Percentiles rank a stretch among this genome's conserved stretches.
Conservation (phyloP, 2,888 invertebrate genomes). For the Acanthosepion esculentum region DNA sequence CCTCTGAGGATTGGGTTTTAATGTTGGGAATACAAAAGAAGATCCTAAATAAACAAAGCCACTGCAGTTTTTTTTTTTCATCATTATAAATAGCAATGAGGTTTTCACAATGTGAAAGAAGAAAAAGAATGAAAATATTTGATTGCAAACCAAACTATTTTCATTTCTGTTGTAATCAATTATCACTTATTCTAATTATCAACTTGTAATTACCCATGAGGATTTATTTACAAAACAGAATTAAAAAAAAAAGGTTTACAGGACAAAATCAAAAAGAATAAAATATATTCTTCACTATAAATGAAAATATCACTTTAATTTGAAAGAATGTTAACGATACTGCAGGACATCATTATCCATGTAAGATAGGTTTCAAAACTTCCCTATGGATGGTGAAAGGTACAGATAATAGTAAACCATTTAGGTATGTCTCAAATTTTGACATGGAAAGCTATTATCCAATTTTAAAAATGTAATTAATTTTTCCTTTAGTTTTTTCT, state of each 20-base stretch:
- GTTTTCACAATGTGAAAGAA: not conserved
- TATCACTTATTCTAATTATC: not conserved
- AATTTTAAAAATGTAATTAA: too few relatives aligned
- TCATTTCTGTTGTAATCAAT: not conserved
- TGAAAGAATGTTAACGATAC: not conserved
- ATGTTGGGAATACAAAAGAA: not conserved
- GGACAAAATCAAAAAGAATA: not conserved
- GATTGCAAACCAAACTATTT: not conserved
- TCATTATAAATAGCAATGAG: not conserved
- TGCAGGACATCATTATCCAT: too few relatives aligned
- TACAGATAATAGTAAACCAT: too few relatives aligned
- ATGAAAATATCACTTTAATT: too few relatives aligned
- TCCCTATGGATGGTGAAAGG: too few relatives aligned
- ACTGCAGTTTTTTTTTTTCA: not conserved
- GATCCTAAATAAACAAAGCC: not conserved
- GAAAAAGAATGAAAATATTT: not conserved
- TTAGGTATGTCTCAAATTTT: too few relatives aligned
- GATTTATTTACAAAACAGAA: not conserved
- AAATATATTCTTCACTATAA: not conserved
- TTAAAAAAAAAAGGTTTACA: not conserved
- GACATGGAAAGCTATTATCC: too few relatives aligned
- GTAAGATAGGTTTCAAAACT: too few relatives aligned
- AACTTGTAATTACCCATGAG: not conserved
- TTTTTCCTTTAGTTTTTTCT: too few relatives aligned
- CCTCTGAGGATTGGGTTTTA: not conserved